Evolutionary conservation across 2,113 vertebrate species (phyloP).

Genomic region (Cettia cetti): DNA sequence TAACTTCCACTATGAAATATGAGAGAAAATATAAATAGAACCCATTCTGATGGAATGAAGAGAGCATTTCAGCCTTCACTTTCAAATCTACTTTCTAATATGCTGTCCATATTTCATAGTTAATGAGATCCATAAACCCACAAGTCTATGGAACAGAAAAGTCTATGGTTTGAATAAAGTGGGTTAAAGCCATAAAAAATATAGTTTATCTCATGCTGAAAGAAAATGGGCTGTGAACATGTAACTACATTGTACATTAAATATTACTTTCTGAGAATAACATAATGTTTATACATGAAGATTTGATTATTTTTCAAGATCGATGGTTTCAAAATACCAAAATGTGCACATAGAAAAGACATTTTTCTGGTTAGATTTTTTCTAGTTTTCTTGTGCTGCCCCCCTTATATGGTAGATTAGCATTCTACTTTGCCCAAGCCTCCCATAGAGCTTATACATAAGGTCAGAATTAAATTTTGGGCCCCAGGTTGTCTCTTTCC

Average conservation of each 20-base stretch:
- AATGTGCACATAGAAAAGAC: not conserved
- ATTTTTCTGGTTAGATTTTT: not conserved
- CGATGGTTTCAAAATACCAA: not conserved
- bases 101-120: not conserved
- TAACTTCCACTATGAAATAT: not conserved
- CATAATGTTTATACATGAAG: not conserved
- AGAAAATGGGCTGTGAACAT: not conserved
- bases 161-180: conserved; percentile 5
- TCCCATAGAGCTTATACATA: conserved; percentile 30
- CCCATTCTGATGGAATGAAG: not conserved
- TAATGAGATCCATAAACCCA: conserved; percentile 2
- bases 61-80: not conserved
- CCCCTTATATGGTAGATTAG: conserved; percentile 33
- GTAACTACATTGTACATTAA: not conserved
- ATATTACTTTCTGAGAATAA: conserved; percentile 1
- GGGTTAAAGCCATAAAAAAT: conserved; percentile 22
- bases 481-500: conserved; percentile 33
- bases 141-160: not conserved
- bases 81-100: conserved; percentile 8
- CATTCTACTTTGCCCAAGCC: not conserved
- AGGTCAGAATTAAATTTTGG: conserved; percentile 65
- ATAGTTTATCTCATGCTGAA: not conserved
- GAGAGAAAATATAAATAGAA: not conserved
- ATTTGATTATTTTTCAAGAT: conserved; percentile 47
- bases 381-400: not conserved